Evolutionary conservation across 2,888 invertebrate genomes (phyloP), one percentile per base, ranked within the genome.

Genomic region (Limnephilus lunatus): DNA sequence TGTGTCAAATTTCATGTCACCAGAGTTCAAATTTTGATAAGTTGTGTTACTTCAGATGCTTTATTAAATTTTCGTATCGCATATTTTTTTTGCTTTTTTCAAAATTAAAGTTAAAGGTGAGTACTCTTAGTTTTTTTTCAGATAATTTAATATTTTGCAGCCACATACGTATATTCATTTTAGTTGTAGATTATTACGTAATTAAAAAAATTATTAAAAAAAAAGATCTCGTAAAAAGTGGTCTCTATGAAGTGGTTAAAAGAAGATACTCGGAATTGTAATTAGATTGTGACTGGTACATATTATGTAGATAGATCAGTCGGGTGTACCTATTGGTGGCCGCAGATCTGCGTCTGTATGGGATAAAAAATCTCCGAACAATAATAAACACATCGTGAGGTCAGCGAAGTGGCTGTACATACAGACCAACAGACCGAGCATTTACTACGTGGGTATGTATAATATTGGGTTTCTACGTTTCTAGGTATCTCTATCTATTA

Each of bases 261-360:
- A 83, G 85, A 90, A 85, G 90, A 85, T 90, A 90, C 90, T 85
- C 32, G 85, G 90, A 85, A 90, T 85, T 90, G 90, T 90, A 53
- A 53, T 90, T 90, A 90, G 85, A 68, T 90, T 85, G 82, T 82
- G 32, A 31, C 30, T 82, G 82, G 82, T 82, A 90, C 32, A 31
- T 31, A 82, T 82, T 82, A 82, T 82, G 32, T 31, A 82, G 14
- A 31, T 82, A 82, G 31, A 82, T 31, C 31, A 32, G 12, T 82
- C 82, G 14, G 31, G 32, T 3, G 31, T 32, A n/a, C n/a, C n/a
- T n/a, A 32, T 32, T 82, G 32, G 32, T 82, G 31, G 12, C 12
- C 31, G 82, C 32, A 82, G 31, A 2, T 32, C 82, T 31, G 32
- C 14, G 32, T 32, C 82, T 30, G 86, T 83, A 31, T 25, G 30